Percentiles rank a stretch among this genome's conserved stretches.
Conservation (phyloP, 1,140 invertebrate species). For the Plutomurus gul region DNA sequence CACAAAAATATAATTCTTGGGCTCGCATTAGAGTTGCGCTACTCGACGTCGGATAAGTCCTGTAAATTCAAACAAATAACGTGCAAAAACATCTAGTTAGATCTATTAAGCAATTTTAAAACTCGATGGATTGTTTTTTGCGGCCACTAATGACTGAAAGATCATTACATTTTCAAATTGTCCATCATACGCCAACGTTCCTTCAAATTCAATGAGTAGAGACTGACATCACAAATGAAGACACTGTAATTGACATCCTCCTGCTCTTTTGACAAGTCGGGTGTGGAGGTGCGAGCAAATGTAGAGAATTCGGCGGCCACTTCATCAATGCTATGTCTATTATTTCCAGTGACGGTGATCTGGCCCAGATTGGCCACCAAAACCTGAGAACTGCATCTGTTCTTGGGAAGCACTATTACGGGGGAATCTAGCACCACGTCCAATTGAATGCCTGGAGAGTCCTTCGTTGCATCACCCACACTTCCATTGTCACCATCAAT, state of each 20-base stretch:
- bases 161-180: conserved; percentile 47
- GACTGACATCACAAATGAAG: conserved; percentile 83
- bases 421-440: conserved; percentile 84
- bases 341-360: conserved; percentile 68
- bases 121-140: not conserved
- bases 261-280: not conserved
- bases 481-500: conserved; percentile 22
- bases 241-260: conserved; percentile 56
- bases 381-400: conserved; percentile 76
- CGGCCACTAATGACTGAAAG: not conserved
- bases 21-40: conserved; percentile 59
- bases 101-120: conserved; percentile 29
- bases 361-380: conserved; percentile 91
- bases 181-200: conserved; percentile 55
- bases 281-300: conserved; percentile 18
- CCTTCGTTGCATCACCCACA: not conserved
- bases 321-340: not conserved
- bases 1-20: conserved; percentile 71
- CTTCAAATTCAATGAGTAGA: conserved; percentile 75
- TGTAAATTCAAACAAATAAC: conserved; percentile 12
- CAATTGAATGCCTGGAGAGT: conserved; percentile 53
- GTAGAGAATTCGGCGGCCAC: not conserved
- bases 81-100: not conserved
- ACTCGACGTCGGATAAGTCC: conserved; percentile 45
- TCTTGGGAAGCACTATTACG: conserved; percentile 81